Base-by-base conservation (phyloP, 2,113 vertebrate genomes). In the Butorides virescens region DNA sequence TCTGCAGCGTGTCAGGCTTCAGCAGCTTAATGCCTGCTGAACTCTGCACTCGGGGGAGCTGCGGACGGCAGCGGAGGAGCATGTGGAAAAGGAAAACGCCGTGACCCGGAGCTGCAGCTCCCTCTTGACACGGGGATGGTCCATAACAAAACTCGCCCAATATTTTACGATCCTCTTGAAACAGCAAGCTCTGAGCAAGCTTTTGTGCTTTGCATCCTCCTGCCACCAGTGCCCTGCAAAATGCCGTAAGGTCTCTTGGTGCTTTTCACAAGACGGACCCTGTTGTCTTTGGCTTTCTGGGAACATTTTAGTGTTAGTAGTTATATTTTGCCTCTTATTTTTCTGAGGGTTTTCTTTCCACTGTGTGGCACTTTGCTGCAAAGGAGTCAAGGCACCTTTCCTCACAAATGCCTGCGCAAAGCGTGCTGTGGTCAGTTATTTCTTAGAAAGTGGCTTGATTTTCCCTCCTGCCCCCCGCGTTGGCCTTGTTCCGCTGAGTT, bases 391-490 rank as follows among this genome's bases (percentile, higher is more conserved):
- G 37, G 50, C 5, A 2, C 72, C 44, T 78, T 15, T 49, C 55
- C 66, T 53, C 66, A 58, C 56, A 78, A 53, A 29, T 17, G 23
- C 44, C 26, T 0, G 0, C 56, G 3, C 26, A 1, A 47, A 67
- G 34, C 2, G 3, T 36, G n/a, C 34, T 78, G 65, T 44, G 84
- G 20, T 67, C 66, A 20, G 11, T 55, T 52, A 15, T 74, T 90
- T 49, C 83, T 73, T 29, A 70, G 82, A 36, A 88, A 79, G n/a
- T 47, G 19, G 13, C 19, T 71, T 56, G 23, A 4, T 50, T 19
- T 37, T 11, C 25, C 12, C 19, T 7, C 7, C 2, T 6, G 1
- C 5, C 5, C 10, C 16, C 30, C 3, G 0, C 1, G 1, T 2
- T 79, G 58, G 9, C 78, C 59, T 76, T 25, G 36, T 55, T 86